Evolutionary conservation across 1,140 invertebrate genomes (phyloP), one percentile per base, ranked within the genome.

Genomic region (Sitobion miscanthi): DNA sequence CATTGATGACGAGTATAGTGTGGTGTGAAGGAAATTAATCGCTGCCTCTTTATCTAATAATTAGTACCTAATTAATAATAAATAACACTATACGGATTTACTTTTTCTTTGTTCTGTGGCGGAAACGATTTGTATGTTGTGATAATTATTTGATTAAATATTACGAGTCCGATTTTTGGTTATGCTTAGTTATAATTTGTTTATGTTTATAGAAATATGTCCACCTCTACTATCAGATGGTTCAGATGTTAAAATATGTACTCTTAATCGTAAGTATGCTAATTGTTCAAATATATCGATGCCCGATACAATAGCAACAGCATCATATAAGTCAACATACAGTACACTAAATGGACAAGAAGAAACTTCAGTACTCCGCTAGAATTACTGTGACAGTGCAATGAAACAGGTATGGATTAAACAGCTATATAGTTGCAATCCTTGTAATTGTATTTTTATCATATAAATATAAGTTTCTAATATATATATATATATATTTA

Each of bases 391-490:
- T 92, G 77, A 17, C 69, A n/a, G 1, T 6, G 25, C 5, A 30
- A 92, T 38, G 77, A 77, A 42, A 42, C 3, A 42, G 2, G 7
- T 9, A 17, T 92, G 77, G 77, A 52, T 7, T 35, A 49, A 20
- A 49, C 57, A 90, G 42, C n/a, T 83, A 35, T 92, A 83, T 82
- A 83, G 25, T 11, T 92, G 90, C 17, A 14, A 14, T 35, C 69
- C 90, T 42, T 14, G 77, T 92, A 92, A 38, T 86, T 86, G 30
- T n/a, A 83, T 42, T 83, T 42, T 83, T 83, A 20, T 57, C 23
- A 45, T 23, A 0, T 23, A 21, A 85, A 42, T 6, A 21, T 20
- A 85, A 23, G 54, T 57, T 21, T 25, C 21, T 23, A 57, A 25
- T 57, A 25, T 57, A 57, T 57, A 25, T 57, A 25, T 57, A 57